These are phyloP conservation scores for Camelus bactrianus DNA, from an alignment of 2,113 vertebrate species.

Conservation along the genomic window DNA sequence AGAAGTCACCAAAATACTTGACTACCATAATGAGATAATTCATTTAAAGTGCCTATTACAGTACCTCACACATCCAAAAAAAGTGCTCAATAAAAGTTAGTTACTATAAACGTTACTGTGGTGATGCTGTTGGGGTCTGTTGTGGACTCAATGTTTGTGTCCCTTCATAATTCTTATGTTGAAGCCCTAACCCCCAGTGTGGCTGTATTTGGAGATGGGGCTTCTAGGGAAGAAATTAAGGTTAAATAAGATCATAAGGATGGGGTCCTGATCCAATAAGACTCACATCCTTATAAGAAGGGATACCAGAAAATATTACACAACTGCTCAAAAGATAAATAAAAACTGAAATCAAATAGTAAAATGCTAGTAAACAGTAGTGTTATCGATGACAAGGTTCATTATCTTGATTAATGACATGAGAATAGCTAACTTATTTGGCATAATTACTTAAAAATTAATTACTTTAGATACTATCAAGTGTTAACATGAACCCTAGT, in stretches of 20 bases:
- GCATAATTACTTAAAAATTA: conserved; percentile 69
- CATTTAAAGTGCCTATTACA: conserved; percentile 5
- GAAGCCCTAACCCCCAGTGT: neutral
- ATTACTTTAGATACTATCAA: conserved; percentile 58
- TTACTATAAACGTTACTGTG: neutral
- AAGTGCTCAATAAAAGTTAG: neutral
- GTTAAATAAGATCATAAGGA: neutral
- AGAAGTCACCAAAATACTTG: neutral
- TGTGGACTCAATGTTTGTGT: neutral
- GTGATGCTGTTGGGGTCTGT: neutral
- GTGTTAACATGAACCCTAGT: conserved; percentile 56
- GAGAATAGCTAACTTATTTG: conserved; percentile 70
- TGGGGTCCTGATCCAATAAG: neutral
- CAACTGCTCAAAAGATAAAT: conserved; percentile 59
- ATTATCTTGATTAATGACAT: conserved; percentile 59
- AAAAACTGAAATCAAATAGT: conserved; percentile 49
- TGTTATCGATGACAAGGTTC: conserved; percentile 25
- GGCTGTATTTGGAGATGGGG: neutral
- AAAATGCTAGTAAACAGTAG: conserved; percentile 28
- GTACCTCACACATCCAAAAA: neutral
- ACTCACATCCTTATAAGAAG: neutral
- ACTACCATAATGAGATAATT: neutral
- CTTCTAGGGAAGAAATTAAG: conserved; percentile 1
- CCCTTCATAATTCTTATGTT: neutral
- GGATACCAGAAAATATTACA: neutral